Conservation (phyloP, 2,888 invertebrate species). For the Cerceris ruficornis region DNA sequence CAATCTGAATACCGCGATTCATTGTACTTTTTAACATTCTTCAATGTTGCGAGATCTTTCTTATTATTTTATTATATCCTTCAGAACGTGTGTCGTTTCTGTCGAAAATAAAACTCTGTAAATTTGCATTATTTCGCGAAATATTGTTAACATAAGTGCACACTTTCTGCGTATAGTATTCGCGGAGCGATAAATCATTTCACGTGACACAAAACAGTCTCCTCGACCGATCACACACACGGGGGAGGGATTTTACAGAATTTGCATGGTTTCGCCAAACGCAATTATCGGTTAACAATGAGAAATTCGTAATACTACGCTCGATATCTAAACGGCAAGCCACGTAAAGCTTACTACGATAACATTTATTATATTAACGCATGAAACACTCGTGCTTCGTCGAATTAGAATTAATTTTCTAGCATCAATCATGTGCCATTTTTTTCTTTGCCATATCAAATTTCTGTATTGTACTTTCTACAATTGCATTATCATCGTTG, state of each 20-base stretch:
- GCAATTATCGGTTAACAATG: conserved; percentile 27
- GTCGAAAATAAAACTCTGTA: not conserved
- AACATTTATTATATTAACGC: conserved; percentile 54
- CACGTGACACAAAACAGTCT: conserved; percentile 37
- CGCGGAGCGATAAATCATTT: conserved; percentile 26
- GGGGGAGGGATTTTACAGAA: not conserved
- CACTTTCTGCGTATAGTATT: not conserved
- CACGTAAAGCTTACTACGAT: conserved; percentile 56
- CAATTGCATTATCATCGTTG: too few relatives aligned
- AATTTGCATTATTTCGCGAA: not conserved
- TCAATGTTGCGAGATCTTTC: too few relatives aligned
- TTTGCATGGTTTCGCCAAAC: conserved; percentile 29
- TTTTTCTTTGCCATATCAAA: not conserved
- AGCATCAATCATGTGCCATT: not conserved
- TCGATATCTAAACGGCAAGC: conserved; percentile 57
- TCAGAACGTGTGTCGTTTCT: too few relatives aligned
- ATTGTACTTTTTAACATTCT: too few relatives aligned
- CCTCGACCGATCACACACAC: conserved; percentile 23
- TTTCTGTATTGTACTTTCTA: not conserved
- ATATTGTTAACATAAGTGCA: not conserved
- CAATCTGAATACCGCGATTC: too few relatives aligned
- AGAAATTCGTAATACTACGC: conserved; percentile 23
- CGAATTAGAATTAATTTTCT: conserved; percentile 7
- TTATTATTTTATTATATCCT: too few relatives aligned
- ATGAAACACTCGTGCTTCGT: conserved; percentile 26